Evolutionary conservation across 2,113 vertebrate genomes (phyloP), one percentile per base, ranked within the genome.

Genomic region (Apodemus sylvaticus): DNA sequence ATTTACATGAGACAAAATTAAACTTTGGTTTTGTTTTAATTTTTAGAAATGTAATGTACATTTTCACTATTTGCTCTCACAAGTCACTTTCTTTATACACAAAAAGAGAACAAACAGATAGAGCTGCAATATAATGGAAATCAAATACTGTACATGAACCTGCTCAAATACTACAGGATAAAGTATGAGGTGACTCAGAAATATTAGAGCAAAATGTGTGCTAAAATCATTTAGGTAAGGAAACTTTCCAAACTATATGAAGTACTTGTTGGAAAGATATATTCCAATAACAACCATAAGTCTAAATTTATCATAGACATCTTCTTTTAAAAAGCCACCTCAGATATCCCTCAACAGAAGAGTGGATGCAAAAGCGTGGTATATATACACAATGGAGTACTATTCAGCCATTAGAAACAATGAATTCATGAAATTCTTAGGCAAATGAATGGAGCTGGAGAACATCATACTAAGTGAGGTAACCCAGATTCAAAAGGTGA

Each of bases 31-130:
- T 71, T 66, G 53, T 91, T 95, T 53, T 53, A 83, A 92, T 94
- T 91, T 93, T 93, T 24, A 77, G 68, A 89, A 96, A 93, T 51
- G 31, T 68, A 86, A 48, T 34, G 7, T 55, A 73, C 58, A 95
- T 36, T 20, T 89, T 86, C 92, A 82, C 70, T 93, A 66, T 93
- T 96, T 94, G 51, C 42, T 81, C 42, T 86, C 64, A 76, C 89
- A 90, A 90, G 71, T 85, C 62, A 83, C 29, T 39, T 89, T 82
- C 85, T 93, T 86, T 92, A 88, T 94, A 90, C 87, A 91, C 89
- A 82, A 94, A 94, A 87, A 77, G 74, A 89, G 88, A 96, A 74
- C 71, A 92, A 94, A 93, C 76, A 97, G 90, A 90, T 90, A 92
- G 90, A 85, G 58, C 51, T 92, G 29, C 82, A 89, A 94, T 58